Base-by-base conservation (phyloP, 2,113 vertebrate species). In the Amblyornis subalaris region DNA sequence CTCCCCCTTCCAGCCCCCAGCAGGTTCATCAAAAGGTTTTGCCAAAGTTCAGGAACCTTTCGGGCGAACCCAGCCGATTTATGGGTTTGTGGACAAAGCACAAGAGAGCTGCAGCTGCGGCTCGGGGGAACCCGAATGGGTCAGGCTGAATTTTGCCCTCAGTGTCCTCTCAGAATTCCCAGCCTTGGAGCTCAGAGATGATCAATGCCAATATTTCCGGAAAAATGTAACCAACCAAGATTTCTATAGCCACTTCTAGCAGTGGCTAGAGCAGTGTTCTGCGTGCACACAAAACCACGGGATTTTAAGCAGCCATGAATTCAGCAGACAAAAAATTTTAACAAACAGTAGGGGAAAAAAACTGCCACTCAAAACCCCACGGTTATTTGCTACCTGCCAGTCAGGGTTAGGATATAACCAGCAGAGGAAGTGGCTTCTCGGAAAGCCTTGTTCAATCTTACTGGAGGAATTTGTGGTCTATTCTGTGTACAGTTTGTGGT, bases 381-480 rank as follows among this genome's bases (percentile, higher is more conserved):
- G 12, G 61, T 71, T 88, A 84, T 95, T 94, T 91, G 82, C 80
- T 89, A 94, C 93, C 87, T 92, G 91, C 58, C 85, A 91, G 50
- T 85, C 82, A 91, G 94, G 87, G 91, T 89, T 80, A 91, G 75
- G n/a, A 21, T 38, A 78, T 57, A 89, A 85, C 76, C 90, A 73
- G 73, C 9, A 4, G 65, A 84, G 89, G 95, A 89, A 97, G 90
- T 69, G 71, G 88, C 94, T 96, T 96, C 92, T 96, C 36, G 38
- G 89, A 97, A 96, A 96, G 90, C 80, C 85, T 89, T 79, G 73
- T 93, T 72, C 77, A 85, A 51, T 73, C 71, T 87, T 72, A 33
- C 84, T 94, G 89, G 88, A 90, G 93, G 94, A 95, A 96, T 96
- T 78, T 97, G 95, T 96, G 91, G 91, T 96, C 86, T 94, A 48